Percentiles rank a stretch among this genome's conserved stretches.
Evolutionary conservation across 2,888 invertebrate genomes (phyloP).

Genomic region (Melieria omissa): DNA sequence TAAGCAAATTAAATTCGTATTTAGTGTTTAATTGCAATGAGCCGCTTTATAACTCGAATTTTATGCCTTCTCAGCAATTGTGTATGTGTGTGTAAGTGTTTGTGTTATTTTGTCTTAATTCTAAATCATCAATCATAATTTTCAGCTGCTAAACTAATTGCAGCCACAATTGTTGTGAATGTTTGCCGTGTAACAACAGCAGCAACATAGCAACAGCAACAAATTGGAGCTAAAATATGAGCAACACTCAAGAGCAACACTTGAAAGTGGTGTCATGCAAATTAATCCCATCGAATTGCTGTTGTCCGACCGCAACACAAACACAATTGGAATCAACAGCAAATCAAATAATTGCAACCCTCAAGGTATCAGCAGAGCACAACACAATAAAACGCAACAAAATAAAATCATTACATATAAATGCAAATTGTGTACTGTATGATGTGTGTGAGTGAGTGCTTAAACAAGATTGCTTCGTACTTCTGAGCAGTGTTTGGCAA

Average conservation of each 20-base stretch:
- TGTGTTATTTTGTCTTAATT: constrained; percentile 15
- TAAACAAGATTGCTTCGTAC: background rate
- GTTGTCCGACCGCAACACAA: too few relatives aligned
- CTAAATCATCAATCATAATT: constrained; percentile 36
- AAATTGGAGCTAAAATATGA: background rate
- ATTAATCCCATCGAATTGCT: background rate
- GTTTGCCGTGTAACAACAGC: constrained; percentile 8
- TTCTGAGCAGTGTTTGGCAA: background rate
- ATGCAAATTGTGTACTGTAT: background rate
- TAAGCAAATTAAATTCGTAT: too few relatives aligned
- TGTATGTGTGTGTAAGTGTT: background rate
- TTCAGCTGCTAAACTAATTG: constrained; percentile 28
- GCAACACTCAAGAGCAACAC: background rate
- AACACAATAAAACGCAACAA: background rate
- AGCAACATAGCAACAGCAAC: constrained; percentile 15
- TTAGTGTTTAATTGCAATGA: too few relatives aligned
- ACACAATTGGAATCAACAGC: too few relatives aligned
- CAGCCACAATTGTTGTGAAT: constrained; percentile 16
- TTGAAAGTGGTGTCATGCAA: constrained; percentile 8
- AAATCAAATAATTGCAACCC: background rate
- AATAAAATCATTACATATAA: background rate
- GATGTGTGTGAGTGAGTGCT: background rate
- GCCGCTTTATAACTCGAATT: too few relatives aligned
- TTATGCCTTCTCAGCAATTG: background rate
- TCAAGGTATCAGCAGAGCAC: background rate